Evolutionary conservation across 2,113 vertebrate species (phyloP), one percentile per base, ranked within the genome.

Genomic region (Callorhinus ursinus): DNA sequence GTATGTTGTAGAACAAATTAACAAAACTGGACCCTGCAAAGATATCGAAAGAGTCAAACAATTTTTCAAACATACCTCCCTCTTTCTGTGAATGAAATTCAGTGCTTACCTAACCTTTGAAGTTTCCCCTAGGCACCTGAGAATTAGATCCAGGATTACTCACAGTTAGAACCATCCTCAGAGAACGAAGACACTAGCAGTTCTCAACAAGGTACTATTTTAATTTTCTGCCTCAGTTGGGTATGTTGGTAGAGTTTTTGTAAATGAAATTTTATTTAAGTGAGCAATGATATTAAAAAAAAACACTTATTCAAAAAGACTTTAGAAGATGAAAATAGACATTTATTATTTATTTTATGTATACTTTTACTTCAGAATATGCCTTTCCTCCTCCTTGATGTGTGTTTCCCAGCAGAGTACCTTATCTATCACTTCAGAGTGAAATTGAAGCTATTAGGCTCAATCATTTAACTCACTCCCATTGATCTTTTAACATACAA

Each of bases 11-110:
- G 85, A 63, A 94, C 31, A 96, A 89, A 87, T 63, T 53, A 71
- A 90, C 61, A 97, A 90, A 92, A 96, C 22, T 96, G 90, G 72
- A 87, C 51, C 86, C 51, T 67, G 76, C 51, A 80, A 95, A 90
- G 7, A 93, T 19, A 22, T 72, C 51, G 76, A 84, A 95, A 51
- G 57, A 95, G 57, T 24, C 83, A 96, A 94, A 61, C 42, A 18
- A 63, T 91, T 97, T 97, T 93, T 87, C 74, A 95, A n/a, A 85
- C 9, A 8, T 31, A 42, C 49, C 93, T 96, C 31, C 31, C 61
- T 96, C 74, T 96, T 95, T 21, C 83, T 90, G 94, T 94, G 81
- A 97, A 96, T 96, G 94, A 97, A 87, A 97, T 98, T 36, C 87
- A 57, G 71, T 95, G 72, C 88, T 92, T 76, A 87, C 80, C 76